Evolutionary conservation across 2,888 invertebrate species (phyloP), one percentile per base, ranked within the genome.

Genomic region (Coecobrya sp.): DNA sequence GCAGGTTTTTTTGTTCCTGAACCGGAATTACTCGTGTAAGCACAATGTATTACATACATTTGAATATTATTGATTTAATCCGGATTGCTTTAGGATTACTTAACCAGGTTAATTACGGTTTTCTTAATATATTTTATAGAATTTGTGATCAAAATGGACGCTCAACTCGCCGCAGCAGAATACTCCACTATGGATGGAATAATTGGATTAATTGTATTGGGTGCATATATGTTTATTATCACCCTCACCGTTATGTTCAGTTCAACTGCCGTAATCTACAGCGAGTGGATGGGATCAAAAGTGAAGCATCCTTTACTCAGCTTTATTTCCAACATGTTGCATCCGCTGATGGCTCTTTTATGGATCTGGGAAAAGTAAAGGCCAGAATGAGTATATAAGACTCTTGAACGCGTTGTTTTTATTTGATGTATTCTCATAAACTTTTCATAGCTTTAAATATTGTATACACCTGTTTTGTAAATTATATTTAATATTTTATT

Each of bases 201-300:
- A 16, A 92, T 93, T 62, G 93, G 93, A 13, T 45, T 93, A 0
- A 68, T 93, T n/a, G 89, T 93, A 13, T 45, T 93, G 10, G 22
- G 84, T 13, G 89, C 93, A 11, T 89, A 90, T 25, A 5, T 92
- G 19, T 86, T 92, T 52, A 65, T 92, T 13, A 8, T 86, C 1
- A 81, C 91, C 1, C 13, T 93, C 16, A 25, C 52, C 11, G 25
- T 76, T 27, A 89, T 93, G 89, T 93, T 88, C 73, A 84, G 89
- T 36, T 93, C 93, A n/a, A 89, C 93, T 19, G 92, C 91, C 4
- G 49, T 86, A 49, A 93, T 93, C 11, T 79, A 79, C 16, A 89
- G 92, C 73, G 68, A 89, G 19, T 93, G 93, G 93, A 93, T 93
- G 93, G 89, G 92, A 19, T 89, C 92, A 16, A 93, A 93, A 70